phyloP scores from a whole-genome alignment of 2,888 invertebrate species.

The Drosophila mulleri region DNA sequence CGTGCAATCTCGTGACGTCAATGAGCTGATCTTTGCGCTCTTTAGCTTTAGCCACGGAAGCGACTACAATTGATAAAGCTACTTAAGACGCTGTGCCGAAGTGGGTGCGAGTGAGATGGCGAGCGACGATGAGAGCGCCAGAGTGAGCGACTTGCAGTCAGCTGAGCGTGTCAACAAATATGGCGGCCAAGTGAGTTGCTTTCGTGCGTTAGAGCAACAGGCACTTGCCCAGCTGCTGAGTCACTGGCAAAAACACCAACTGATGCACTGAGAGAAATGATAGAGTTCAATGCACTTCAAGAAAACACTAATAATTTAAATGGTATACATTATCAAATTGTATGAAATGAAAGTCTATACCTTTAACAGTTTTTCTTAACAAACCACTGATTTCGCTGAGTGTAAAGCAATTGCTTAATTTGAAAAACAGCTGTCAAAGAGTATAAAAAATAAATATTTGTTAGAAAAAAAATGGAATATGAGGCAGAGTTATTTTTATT shows the following conservation, averaged over 20 bases:
- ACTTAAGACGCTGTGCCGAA: not conserved
- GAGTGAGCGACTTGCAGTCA: slow-evolving; percentile 26
- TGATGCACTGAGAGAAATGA: slow-evolving; percentile 24
- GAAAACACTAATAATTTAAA: not conserved
- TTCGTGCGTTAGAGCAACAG: slow-evolving; percentile 49
- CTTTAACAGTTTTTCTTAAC: not conserved
- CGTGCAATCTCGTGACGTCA: slow-evolving; percentile 32
- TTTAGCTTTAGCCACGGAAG: slow-evolving; percentile 7
- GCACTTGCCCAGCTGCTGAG: slow-evolving; percentile 43
- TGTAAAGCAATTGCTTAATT: slow-evolving; percentile 19
- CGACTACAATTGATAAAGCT: slow-evolving; percentile 15
- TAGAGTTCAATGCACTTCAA: not conserved
- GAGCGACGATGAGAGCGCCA: slow-evolving; percentile 2
- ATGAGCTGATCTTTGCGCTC: slow-evolving; percentile 21
- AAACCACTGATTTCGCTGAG: slow-evolving; percentile 2
- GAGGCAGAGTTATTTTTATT: slow-evolving; percentile 14
- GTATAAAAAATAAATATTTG: slow-evolving; percentile 5
- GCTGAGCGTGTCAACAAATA: slow-evolving; percentile 44
- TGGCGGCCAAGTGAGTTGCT: slow-evolving; percentile 26
- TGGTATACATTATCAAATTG: not conserved
- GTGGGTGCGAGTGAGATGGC: not conserved
- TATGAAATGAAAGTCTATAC: not conserved
- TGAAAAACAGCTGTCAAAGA: slow-evolving; percentile 13
- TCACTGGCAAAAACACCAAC: slow-evolving; percentile 33
- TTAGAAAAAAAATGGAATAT: not conserved